Conservation (phyloP, 2,797 vertebrate species). For the Otolemur crassicaudatus region DNA sequence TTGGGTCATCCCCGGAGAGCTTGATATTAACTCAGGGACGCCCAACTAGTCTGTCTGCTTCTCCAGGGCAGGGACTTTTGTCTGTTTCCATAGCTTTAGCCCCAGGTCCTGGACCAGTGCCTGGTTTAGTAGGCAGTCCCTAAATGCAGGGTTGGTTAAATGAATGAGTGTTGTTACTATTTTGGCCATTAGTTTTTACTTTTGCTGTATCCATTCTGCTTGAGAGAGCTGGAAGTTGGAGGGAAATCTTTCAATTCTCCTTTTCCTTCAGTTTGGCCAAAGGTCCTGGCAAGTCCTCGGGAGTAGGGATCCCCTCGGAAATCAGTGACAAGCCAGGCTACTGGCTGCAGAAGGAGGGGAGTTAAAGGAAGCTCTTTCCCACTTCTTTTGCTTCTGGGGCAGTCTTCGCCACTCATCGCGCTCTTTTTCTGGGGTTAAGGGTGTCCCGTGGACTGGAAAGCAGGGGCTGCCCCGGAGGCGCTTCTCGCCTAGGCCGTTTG, state of each 20-base stretch:
- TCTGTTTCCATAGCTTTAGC: background rate
- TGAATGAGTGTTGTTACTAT: background rate
- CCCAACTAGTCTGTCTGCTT: background rate
- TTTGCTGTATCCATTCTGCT: background rate
- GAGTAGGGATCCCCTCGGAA: conserved; percentile 25
- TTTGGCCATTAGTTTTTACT: background rate
- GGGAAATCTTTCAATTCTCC: background rate
- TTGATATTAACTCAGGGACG: background rate
- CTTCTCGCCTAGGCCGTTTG: background rate
- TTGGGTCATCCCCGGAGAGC: too few species aligned
- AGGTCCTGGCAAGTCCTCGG: background rate
- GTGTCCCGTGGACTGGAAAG: background rate
- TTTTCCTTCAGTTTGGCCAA: background rate
- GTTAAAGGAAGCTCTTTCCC: background rate
- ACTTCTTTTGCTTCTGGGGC: background rate
- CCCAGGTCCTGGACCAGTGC: background rate
- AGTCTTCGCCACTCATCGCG: background rate
- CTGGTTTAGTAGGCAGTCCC: background rate
- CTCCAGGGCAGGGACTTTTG: background rate
- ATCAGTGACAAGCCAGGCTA: background rate
- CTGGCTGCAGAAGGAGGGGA: background rate
- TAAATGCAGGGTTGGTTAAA: background rate
- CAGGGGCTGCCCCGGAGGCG: background rate
- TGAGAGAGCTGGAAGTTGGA: background rate
- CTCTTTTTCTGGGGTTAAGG: conserved; percentile 43